phyloP scores from a whole-genome alignment of 2,797 vertebrate species.

The Gouania willdenowi region DNA sequence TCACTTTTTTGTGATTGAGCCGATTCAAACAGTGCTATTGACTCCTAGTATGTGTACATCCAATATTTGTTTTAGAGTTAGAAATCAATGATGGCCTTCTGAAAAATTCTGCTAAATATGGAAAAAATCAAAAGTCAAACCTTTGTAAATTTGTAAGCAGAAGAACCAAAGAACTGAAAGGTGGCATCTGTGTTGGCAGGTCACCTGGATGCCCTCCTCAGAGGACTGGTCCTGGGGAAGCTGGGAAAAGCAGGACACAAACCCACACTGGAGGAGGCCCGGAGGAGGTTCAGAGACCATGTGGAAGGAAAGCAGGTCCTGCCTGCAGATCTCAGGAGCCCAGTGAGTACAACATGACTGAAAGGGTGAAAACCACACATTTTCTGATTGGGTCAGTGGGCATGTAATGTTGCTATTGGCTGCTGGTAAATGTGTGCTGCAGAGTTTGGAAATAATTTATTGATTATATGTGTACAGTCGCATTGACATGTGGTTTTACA shows the following conservation, averaged over 20 bases:
- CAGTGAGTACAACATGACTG: conserved; percentile 65
- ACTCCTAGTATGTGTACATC: no score
- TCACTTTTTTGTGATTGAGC: no score
- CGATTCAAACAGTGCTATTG: no score
- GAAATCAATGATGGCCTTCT: no score
- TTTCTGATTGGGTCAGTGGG: no score
- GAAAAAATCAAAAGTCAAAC: no score
- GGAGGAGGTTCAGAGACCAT: conserved; percentile 92
- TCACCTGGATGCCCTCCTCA: conserved; percentile 90
- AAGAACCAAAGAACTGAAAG: not conserved
- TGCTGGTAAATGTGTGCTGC: not conserved
- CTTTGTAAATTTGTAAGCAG: not conserved
- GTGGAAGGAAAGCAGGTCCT: conserved; percentile 88
- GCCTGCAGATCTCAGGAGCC: conserved; percentile 92
- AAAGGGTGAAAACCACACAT: no score
- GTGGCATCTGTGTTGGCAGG: conserved; percentile 60
- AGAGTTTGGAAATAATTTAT: no score
- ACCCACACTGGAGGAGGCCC: conserved; percentile 91
- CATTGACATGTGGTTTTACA: no score
- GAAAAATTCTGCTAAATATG: no score
- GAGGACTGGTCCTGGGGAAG: conserved; percentile 91
- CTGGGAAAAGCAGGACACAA: conserved; percentile 95
- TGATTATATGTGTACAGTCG: no score
- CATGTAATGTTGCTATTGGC: not conserved
- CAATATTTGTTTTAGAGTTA: no score